Conservation (phyloP, 2,888 invertebrate genomes). For the Phaedon cochleariae region DNA sequence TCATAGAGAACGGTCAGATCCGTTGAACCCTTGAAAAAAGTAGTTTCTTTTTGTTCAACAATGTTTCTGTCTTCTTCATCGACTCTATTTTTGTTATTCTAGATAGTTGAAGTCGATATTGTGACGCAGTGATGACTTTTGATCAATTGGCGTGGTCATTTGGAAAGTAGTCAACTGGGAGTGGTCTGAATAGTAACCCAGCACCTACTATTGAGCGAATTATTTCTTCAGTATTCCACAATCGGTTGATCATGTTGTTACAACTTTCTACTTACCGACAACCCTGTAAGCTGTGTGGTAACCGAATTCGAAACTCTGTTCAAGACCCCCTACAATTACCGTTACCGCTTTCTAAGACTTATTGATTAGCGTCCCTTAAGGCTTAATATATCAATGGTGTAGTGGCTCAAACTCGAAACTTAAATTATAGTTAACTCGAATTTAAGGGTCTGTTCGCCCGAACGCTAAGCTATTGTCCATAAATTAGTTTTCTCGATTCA, state of each 20-base stretch:
- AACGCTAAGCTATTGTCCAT: constrained; percentile 32
- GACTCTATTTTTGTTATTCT: no score
- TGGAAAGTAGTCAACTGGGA: no score
- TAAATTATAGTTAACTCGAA: constrained; percentile 37
- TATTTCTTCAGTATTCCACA: no score
- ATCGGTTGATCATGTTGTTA: background rate
- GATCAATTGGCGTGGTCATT: no score
- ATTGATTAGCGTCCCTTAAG: constrained; percentile 36
- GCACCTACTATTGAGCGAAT: no score
- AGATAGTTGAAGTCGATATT: no score
- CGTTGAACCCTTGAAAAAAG: no score
- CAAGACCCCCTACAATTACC: constrained; percentile 28
- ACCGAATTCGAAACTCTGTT: constrained; percentile 20
- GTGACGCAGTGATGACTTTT: no score
- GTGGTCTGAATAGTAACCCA: no score
- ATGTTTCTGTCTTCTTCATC: no score
- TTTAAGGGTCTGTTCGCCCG: constrained; percentile 24
- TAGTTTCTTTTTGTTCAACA: no score
- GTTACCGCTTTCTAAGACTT: constrained; percentile 34
- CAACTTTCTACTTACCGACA: constrained; percentile 10
- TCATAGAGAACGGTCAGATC: no score
- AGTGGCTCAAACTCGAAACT: constrained; percentile 34
- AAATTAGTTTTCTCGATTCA: constrained; percentile 34
- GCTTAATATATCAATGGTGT: constrained; percentile 39
- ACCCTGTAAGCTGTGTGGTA: constrained; percentile 11